phyloP scores from a whole-genome alignment of 2,888 invertebrate genomes.

The Eucriotettix oculatus region DNA sequence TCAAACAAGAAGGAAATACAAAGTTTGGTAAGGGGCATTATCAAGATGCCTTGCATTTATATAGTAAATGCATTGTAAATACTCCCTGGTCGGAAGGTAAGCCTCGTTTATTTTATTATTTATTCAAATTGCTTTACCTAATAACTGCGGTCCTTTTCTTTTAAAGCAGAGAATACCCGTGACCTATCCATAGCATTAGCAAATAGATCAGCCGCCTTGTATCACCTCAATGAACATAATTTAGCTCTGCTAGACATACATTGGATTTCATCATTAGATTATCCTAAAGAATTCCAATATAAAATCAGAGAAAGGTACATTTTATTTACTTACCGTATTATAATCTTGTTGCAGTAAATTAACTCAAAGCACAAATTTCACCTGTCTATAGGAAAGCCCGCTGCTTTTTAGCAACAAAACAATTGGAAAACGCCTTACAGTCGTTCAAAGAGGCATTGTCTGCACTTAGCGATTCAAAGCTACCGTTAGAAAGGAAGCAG shows the following conservation, averaged over 20 bases:
- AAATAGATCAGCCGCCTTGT: constrained; percentile 66
- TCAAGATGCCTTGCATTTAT: constrained; percentile 46
- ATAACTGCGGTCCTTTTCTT: not conserved
- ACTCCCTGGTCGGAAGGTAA: constrained; percentile 50
- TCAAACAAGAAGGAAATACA: constrained; percentile 55
- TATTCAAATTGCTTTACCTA: not conserved
- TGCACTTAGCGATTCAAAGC: constrained; percentile 45
- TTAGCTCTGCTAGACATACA: constrained; percentile 54
- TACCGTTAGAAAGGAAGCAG: constrained; percentile 41
- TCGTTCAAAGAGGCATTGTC: constrained; percentile 49
- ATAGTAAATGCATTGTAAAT: constrained; percentile 49
- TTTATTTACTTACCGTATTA: not conserved
- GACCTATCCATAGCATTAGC: constrained; percentile 54
- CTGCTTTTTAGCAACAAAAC: constrained; percentile 49
- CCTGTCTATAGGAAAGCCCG: constrained; percentile 38
- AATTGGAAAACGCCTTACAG: constrained; percentile 41
- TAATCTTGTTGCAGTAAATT: not conserved
- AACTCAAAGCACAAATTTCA: not conserved
- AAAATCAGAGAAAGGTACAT: constrained; percentile 46
- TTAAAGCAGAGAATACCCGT: constrained; percentile 15
- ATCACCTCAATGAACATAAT: constrained; percentile 50
- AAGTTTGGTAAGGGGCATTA: constrained; percentile 56
- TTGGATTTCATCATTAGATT: constrained; percentile 43
- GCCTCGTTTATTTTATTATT: not conserved
- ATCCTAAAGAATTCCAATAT: constrained; percentile 54